Evolutionary conservation across 2,888 invertebrate genomes (phyloP).

Genomic region (Magallana nippona): DNA sequence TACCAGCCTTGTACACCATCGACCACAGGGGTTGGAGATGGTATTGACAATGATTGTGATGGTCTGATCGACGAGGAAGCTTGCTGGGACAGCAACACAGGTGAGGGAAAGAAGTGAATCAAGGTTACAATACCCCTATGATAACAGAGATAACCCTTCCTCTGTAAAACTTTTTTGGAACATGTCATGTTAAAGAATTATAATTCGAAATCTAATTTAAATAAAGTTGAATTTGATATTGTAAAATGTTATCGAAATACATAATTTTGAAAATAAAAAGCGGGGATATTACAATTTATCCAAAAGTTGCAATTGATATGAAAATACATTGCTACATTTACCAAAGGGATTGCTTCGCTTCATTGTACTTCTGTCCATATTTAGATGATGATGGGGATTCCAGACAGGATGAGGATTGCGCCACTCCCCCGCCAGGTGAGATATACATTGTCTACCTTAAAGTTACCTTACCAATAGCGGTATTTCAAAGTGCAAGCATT

Average conservation of each 20-base stretch:
- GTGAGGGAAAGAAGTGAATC: not conserved
- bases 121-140: not conserved
- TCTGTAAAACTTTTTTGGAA: no score
- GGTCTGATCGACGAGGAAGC: conserved; percentile 61
- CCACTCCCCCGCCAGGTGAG: conserved; percentile 51
- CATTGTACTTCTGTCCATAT: not conserved
- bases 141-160: no score
- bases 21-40: conserved; percentile 51
- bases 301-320: no score
- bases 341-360: not conserved
- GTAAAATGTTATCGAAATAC: no score
- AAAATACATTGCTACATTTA: no score
- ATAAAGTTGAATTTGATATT: no score
- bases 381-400: conserved; percentile 63
- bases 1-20: conserved; percentile 18
- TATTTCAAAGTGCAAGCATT: not conserved
- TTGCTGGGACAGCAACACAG: conserved; percentile 44
- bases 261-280: no score
- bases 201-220: no score
- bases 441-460: no score
- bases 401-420: conserved; percentile 57
- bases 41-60: conserved; percentile 65
- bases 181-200: no score
- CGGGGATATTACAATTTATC: no score
- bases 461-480: not conserved